Conservation (phyloP, 2,797 vertebrate genomes). For the Enoplosus armatus region DNA sequence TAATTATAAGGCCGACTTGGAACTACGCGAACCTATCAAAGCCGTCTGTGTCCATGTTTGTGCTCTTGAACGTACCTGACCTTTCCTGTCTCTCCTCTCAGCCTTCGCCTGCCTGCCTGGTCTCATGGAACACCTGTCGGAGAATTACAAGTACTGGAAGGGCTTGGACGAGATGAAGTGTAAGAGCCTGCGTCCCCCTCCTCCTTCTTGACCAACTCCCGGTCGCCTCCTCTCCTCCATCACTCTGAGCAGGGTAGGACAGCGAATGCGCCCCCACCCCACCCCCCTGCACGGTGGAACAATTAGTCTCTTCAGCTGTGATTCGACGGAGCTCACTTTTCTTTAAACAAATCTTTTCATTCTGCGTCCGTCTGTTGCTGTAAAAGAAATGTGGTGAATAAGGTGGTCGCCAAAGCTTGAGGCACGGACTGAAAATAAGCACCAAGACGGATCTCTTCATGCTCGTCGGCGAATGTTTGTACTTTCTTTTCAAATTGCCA, state of each 20-base stretch:
- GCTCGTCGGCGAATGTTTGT: not conserved
- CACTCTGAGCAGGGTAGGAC: conserved; percentile 28
- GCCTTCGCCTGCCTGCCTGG: conserved; percentile 95
- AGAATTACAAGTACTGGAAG: conserved; percentile 99
- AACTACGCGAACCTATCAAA: not conserved
- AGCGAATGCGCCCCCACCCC: conserved; percentile 8
- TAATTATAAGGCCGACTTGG: not conserved
- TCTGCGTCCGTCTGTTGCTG: conserved; percentile 27
- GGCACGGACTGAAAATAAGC: conserved; percentile 9
- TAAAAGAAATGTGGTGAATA: conserved; percentile 7
- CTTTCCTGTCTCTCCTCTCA: conserved; percentile 58
- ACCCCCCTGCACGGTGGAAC: conserved; percentile 34
- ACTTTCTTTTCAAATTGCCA: conserved; percentile 22
- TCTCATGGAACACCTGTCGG: conserved; percentile 93
- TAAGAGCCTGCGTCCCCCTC: conserved; percentile 90
- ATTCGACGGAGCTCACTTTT: conserved; percentile 23
- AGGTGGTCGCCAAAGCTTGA: conserved; percentile 33
- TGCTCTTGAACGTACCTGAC: not conserved
- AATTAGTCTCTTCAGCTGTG: conserved; percentile 41
- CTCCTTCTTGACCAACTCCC: conserved; percentile 80
- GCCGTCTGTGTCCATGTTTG: not conserved
- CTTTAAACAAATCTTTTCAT: conserved; percentile 13
- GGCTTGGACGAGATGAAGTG: conserved; percentile 94
- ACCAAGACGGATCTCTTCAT: not conserved
- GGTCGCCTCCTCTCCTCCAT: conserved; percentile 46